These are phyloP conservation scores for Popillia japonica DNA, from an alignment of 1,140 invertebrate species.

Conservation along the genomic window DNA sequence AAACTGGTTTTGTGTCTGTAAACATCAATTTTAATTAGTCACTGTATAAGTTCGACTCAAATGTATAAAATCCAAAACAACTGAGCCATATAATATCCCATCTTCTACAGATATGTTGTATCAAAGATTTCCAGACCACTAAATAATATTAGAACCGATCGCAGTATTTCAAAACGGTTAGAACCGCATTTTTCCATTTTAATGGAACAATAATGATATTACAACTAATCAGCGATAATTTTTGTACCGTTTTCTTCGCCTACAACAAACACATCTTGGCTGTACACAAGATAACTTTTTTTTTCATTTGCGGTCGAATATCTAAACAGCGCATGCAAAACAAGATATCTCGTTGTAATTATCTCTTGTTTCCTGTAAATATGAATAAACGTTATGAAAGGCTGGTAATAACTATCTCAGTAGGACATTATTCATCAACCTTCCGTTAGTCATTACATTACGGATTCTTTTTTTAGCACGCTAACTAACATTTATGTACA, in stretches of 20 bases:
- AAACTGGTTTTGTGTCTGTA: too few relatives aligned
- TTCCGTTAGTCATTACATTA: conserved; percentile 4
- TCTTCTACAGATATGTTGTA: too few relatives aligned
- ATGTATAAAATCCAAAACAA: too few relatives aligned
- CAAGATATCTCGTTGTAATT: not conserved
- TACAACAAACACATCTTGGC: not conserved
- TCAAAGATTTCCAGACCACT: too few relatives aligned
- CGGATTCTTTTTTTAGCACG: not conserved
- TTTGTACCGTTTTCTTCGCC: not conserved
- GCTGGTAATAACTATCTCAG: conserved; percentile 5
- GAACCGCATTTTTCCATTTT: too few relatives aligned
- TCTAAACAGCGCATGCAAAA: not conserved
- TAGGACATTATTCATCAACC: conserved; percentile 10
- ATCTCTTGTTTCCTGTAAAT: conserved; percentile 2
- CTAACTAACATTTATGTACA: not conserved
- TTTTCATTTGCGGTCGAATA: not conserved
- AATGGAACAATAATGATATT: too few relatives aligned
- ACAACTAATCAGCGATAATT: too few relatives aligned
- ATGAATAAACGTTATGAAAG: conserved; percentile 11
- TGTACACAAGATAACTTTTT: not conserved
- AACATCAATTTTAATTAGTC: too few relatives aligned
- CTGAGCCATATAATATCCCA: too few relatives aligned
- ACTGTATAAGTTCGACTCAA: too few relatives aligned
- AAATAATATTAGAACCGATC: too few relatives aligned
- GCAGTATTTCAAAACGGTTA: too few relatives aligned